These are phyloP conservation scores for Drosophila tanythrix DNA, from an alignment of 2,888 invertebrate genomes.

Conservation along the genomic window DNA sequence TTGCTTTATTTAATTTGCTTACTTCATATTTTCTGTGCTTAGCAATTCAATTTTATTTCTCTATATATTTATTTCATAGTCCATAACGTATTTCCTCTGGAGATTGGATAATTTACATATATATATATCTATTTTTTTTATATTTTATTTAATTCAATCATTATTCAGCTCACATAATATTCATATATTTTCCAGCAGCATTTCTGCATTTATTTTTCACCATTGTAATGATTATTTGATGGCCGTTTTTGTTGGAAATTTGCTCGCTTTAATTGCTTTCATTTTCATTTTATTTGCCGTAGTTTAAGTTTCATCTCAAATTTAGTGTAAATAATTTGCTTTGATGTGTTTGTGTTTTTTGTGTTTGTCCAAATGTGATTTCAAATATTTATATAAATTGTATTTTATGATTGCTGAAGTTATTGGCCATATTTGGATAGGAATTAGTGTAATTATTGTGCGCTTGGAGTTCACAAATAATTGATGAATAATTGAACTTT, in stretches of 20 bases:
- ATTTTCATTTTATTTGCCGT: conserved; percentile 43
- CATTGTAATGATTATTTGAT: conserved; percentile 14
- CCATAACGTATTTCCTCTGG: conserved; percentile 18
- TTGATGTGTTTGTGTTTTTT: background rate
- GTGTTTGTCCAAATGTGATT: background rate
- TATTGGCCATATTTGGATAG: conserved; percentile 20
- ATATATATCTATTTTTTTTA: background rate
- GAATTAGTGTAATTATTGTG: conserved; percentile 5
- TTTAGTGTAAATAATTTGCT: conserved; percentile 45
- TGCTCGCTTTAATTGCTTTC: conserved; percentile 31
- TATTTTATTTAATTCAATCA: conserved; percentile 27
- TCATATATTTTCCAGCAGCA: conserved; percentile 1
- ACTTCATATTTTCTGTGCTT: conserved; percentile 8
- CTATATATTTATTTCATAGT: conserved; percentile 15
- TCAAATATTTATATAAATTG: conserved; percentile 3
- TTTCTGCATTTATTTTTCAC: conserved; percentile 7
- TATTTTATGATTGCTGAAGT: background rate
- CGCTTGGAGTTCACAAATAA: background rate
- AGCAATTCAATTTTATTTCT: conserved; percentile 16
- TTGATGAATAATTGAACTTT: conserved; percentile 4
- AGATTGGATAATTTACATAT: background rate
- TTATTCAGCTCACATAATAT: conserved; percentile 1
- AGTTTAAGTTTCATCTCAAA: conserved; percentile 55
- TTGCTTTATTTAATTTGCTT: conserved; percentile 9
- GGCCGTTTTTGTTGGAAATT: conserved; percentile 2